Evolutionary conservation across 2,113 vertebrate genomes (phyloP).

Genomic region (Mixornis gularis): DNA sequence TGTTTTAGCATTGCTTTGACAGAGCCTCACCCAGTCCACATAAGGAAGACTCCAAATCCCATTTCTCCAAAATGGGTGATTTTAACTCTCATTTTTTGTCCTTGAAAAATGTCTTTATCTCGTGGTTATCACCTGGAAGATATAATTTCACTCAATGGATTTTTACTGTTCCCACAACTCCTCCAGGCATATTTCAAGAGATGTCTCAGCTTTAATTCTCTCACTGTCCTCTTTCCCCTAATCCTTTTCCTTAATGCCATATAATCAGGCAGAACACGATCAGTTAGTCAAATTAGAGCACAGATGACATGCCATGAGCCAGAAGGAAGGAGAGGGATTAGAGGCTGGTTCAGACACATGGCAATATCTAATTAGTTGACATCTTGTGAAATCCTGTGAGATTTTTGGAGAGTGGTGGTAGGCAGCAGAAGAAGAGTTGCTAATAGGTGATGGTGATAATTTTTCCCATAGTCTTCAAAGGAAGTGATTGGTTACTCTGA

Average conservation of each 20-base stretch:
- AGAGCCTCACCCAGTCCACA: not conserved
- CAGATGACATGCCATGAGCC: constrained; percentile 8
- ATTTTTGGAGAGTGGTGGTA: not conserved
- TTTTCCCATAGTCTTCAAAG: not conserved
- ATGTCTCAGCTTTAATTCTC: not conserved
- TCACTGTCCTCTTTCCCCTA: not conserved
- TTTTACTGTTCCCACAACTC: not conserved
- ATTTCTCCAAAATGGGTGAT: not conserved
- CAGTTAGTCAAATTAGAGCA: not conserved
- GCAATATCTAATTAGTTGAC: not conserved
- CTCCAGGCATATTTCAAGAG: not conserved
- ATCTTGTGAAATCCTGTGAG: not conserved
- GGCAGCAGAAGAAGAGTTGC: not conserved
- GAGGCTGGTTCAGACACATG: not conserved
- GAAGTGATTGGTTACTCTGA: not conserved
- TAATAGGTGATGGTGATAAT: not conserved
- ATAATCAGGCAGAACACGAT: not conserved
- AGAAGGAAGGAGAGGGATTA: constrained; percentile 17
- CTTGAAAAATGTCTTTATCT: not conserved
- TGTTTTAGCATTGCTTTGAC: not conserved
- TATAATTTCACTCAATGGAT: not conserved
- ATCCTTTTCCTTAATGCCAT: not conserved
- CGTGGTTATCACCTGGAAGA: not conserved
- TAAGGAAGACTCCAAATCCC: not conserved
- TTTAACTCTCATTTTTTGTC: not conserved